phyloP scores from a whole-genome alignment of 2,113 vertebrate genomes.

The Leptodactylus fuscus region DNA sequence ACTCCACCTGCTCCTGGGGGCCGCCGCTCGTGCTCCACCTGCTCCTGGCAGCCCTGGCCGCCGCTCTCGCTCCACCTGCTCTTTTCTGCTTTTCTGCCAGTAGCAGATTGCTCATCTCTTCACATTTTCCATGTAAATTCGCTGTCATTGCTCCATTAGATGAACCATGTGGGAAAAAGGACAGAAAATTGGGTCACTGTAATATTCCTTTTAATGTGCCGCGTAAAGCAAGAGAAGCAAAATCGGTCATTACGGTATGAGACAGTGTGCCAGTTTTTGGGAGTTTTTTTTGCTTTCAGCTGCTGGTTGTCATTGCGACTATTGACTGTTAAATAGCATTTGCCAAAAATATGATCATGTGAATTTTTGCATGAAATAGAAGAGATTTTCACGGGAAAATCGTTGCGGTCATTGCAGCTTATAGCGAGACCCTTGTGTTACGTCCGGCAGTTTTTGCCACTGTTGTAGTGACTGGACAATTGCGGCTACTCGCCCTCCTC shows the following conservation, averaged over 20 bases:
- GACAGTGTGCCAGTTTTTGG: neutral
- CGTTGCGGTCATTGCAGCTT: neutral
- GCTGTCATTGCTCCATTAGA: neutral
- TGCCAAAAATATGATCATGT: neutral
- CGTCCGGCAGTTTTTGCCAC: no score
- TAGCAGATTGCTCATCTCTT: neutral
- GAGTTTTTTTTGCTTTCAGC: neutral
- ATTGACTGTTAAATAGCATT: neutral
- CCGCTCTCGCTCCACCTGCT: neutral
- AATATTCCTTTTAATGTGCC: neutral
- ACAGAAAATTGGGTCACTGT: slow-evolving; percentile 16
- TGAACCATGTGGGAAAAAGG: neutral
- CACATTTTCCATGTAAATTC: neutral
- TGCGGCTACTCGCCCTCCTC: no score
- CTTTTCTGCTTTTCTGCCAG: neutral
- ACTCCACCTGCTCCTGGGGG: no score
- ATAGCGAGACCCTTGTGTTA: neutral
- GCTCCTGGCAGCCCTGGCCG: neutral
- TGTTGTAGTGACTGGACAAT: no score
- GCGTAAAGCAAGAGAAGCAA: neutral
- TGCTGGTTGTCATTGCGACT: neutral
- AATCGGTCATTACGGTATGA: neutral
- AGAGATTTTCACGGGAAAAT: no score
- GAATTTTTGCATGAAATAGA: no score
- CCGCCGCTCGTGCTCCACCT: neutral